A percentile compares a stretch with the other conserved stretches of the same genome.
Evolutionary conservation across 2,888 invertebrate species (phyloP).

Genomic region (Euphydryas editha): DNA sequence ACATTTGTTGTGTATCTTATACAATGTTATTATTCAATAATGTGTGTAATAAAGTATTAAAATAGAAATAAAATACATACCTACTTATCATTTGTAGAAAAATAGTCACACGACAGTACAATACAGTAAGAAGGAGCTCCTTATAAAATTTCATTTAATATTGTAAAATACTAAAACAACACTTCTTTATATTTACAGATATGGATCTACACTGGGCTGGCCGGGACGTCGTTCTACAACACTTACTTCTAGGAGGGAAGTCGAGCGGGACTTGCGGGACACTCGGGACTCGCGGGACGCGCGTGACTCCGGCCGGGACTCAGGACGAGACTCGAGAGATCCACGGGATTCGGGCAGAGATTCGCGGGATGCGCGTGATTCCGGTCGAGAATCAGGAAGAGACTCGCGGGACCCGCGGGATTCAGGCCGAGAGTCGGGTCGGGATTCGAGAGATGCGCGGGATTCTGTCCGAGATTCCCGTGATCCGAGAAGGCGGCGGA

Average conservation of each 20-base stretch:
- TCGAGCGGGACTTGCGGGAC: conserved; percentile 50
- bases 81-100: too few species aligned
- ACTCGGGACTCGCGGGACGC: conserved; percentile 65
- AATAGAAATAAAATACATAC: too few species aligned
- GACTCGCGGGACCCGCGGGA: conserved; percentile 51
- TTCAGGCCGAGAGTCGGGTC: conserved; percentile 49
- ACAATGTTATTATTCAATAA: too few species aligned
- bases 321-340: conserved; percentile 55
- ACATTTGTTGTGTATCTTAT: too few species aligned
- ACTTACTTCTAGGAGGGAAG: conserved; percentile 49
- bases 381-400: conserved; percentile 56
- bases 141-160: not conserved
- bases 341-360: conserved; percentile 66
- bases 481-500: conserved; percentile 47
- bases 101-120: not conserved
- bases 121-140: not conserved
- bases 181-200: conserved; percentile 49
- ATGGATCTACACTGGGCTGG: conserved; percentile 73
- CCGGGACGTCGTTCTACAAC: conserved; percentile 56
- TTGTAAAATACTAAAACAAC: too few species aligned
- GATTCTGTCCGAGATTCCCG: conserved; percentile 61
- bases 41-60: too few species aligned
- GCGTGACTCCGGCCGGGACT: conserved; percentile 51
- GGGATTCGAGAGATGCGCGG: conserved; percentile 60
- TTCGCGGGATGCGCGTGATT: conserved; percentile 51